phyloP scores from a whole-genome alignment of 2,888 invertebrate genomes.

The Noctuana brunneofusca region DNA sequence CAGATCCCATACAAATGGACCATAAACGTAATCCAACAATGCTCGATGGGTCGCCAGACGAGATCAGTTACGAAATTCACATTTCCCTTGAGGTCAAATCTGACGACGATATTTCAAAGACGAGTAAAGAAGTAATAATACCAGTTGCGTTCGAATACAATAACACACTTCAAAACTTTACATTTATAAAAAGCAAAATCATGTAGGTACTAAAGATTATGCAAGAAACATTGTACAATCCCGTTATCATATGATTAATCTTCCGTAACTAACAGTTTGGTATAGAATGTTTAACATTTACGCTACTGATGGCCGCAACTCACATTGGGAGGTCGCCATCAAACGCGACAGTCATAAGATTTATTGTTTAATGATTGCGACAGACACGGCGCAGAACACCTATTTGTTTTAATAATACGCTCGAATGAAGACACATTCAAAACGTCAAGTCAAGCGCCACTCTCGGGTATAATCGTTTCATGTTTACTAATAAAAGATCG shows the following conservation, averaged over 20 bases:
- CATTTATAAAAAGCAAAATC: slow-evolving; percentile 13
- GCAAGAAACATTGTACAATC: slow-evolving; percentile 10
- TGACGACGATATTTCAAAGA: slow-evolving; percentile 13
- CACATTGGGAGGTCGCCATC: slow-evolving; percentile 42
- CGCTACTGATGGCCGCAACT: slow-evolving; percentile 39
- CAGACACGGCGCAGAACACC: slow-evolving; percentile 54
- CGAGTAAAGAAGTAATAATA: neutral
- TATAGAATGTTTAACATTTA: slow-evolving; percentile 33
- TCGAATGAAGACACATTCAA: slow-evolving; percentile 50
- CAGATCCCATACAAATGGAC: slow-evolving; percentile 75
- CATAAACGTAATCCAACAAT: slow-evolving; percentile 76
- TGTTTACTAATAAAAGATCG: slow-evolving; percentile 35
- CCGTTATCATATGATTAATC: slow-evolving; percentile 28
- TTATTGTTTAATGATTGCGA: slow-evolving; percentile 69
- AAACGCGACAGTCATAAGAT: slow-evolving; percentile 50
- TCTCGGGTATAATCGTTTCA: slow-evolving; percentile 30
- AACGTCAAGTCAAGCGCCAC: slow-evolving; percentile 36
- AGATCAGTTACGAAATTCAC: slow-evolving; percentile 58
- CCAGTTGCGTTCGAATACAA: slow-evolving; percentile 7
- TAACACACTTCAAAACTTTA: slow-evolving; percentile 21
- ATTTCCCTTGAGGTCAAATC: slow-evolving; percentile 31
- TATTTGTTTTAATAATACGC: slow-evolving; percentile 69
- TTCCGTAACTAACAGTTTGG: slow-evolving; percentile 24
- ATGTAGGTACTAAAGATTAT: slow-evolving; percentile 6
- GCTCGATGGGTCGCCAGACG: slow-evolving; percentile 62